Evolutionary conservation across 2,888 invertebrate genomes (phyloP), one percentile per base, ranked within the genome.

Genomic region (Epirrhoe tristata): DNA sequence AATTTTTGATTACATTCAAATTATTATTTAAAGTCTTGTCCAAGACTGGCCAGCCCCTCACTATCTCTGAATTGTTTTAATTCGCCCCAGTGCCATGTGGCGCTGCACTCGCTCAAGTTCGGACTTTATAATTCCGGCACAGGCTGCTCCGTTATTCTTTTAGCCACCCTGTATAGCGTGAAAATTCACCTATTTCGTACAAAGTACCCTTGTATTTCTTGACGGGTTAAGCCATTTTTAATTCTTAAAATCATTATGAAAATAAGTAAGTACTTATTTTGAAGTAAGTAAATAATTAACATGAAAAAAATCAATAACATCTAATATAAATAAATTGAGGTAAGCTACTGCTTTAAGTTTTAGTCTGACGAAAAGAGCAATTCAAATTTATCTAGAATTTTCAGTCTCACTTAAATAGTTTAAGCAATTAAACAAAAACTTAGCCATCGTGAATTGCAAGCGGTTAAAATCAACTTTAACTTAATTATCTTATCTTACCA

Each of bases 91-190:
- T 76, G 77, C 85, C 86, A 87, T 85, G 85, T 87, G 86, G 77
- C 74, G 75, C 78, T 83, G 83, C 82, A 83, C 77, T 79, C 76
- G 74, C 81, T 76, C 76, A 78, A 84, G 76, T 85, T 82, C 66
- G 80, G 80, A 81, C 83, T 86, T 86, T 84, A 83, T 86, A 86
- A 86, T 86, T 85, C 77, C 71, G 78, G 78, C 75, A 69, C 77
- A 69, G 74, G 67, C 70, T 70, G 69, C 34, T 69, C 67, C 73
- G 74, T 74, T 71, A 67, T 71, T 64, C 66, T 79, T 79, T 75
- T 70, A 70, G 54, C 48, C 57, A 55, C 43, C 50, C 50, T 54
- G 53, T 55, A 64, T 51, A 46, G 48, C 24, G 64, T 64, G 61
- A 68, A 53, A 51, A 55, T 39, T 55, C 24, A 31, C 31, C 51